Evolutionary conservation across 1,140 invertebrate genomes (phyloP).

Genomic region (Ceratina japonica): DNA sequence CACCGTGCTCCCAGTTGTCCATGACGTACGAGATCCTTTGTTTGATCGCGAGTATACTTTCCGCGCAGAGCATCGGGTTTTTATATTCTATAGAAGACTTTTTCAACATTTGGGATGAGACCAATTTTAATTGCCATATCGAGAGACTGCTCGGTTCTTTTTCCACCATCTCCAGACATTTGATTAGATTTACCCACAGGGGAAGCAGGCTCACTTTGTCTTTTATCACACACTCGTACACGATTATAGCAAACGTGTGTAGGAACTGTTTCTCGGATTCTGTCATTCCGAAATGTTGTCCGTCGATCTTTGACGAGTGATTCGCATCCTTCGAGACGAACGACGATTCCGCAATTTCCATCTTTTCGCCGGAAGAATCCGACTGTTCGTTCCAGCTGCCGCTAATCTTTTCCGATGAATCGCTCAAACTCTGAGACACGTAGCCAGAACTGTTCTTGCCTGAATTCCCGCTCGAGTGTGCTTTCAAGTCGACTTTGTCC

Average conservation of each 20-base stretch:
- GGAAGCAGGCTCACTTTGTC: slow-evolving; percentile 91
- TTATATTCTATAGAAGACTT: slow-evolving; percentile 63
- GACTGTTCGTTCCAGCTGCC: slow-evolving; percentile 43
- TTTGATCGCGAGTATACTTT: slow-evolving; percentile 81
- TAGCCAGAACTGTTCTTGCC: slow-evolving; percentile 46
- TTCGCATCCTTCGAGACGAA: slow-evolving; percentile 42
- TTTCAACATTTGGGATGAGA: slow-evolving; percentile 78
- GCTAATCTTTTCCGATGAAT: slow-evolving; percentile 9
- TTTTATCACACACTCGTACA: slow-evolving; percentile 92
- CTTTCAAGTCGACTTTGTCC: not conserved
- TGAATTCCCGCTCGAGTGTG: slow-evolving; percentile 18
- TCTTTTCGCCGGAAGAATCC: slow-evolving; percentile 62
- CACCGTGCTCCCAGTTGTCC: slow-evolving; percentile 81
- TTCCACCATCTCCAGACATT: slow-evolving; percentile 80
- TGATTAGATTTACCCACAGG: slow-evolving; percentile 85
- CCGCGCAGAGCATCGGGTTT: slow-evolving; percentile 75
- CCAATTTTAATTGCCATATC: slow-evolving; percentile 85
- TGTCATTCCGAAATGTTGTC: slow-evolving; percentile 71
- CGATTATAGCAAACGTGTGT: slow-evolving; percentile 86
- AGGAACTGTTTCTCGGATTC: slow-evolving; percentile 82
- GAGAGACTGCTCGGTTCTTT: slow-evolving; percentile 78
- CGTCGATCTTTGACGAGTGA: slow-evolving; percentile 33
- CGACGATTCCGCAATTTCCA: slow-evolving; percentile 67
- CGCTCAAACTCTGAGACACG: slow-evolving; percentile 23
- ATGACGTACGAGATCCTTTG: slow-evolving; percentile 80